phyloP scores from a whole-genome alignment of 2,113 vertebrate genomes.

The Leptosomus discolor region DNA sequence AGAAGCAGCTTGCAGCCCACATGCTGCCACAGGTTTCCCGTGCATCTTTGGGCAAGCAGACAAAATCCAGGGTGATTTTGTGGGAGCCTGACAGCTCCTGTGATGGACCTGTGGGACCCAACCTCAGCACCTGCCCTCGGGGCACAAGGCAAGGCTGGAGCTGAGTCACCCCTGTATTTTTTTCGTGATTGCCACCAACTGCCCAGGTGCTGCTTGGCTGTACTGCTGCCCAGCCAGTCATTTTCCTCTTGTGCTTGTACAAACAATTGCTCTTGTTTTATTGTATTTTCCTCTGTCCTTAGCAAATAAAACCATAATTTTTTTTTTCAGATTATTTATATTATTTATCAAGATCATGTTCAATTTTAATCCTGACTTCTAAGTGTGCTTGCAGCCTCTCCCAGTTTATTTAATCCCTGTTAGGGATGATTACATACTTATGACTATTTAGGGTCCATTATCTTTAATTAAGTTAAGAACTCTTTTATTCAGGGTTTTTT shows the following conservation, averaged over 20 bases:
- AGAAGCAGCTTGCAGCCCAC: neutral
- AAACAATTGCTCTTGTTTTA: neutral
- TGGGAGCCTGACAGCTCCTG: neutral
- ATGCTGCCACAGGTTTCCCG: accelerated
- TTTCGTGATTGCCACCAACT: neutral
- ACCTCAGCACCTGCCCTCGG: neutral
- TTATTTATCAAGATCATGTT: neutral
- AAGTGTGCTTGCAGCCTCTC: neutral
- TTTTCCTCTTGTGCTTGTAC: neutral
- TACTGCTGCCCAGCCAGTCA: neutral
- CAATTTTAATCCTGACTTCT: neutral
- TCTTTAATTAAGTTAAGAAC: neutral
- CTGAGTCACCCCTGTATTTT: neutral
- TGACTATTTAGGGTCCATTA: neutral
- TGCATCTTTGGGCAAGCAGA: accelerated
- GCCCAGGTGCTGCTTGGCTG: neutral
- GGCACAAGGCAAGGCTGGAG: neutral
- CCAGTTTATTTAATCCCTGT: neutral
- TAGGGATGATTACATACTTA: neutral
- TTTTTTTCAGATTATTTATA: neutral
- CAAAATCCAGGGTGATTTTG: neutral
- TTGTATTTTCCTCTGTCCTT: neutral
- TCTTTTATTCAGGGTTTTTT: neutral
- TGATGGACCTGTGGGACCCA: neutral
- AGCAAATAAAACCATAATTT: neutral